These are phyloP conservation scores for Cephalopholis sonnerati DNA, from an alignment of 2,113 vertebrate genomes.

Conservation along the genomic window DNA sequence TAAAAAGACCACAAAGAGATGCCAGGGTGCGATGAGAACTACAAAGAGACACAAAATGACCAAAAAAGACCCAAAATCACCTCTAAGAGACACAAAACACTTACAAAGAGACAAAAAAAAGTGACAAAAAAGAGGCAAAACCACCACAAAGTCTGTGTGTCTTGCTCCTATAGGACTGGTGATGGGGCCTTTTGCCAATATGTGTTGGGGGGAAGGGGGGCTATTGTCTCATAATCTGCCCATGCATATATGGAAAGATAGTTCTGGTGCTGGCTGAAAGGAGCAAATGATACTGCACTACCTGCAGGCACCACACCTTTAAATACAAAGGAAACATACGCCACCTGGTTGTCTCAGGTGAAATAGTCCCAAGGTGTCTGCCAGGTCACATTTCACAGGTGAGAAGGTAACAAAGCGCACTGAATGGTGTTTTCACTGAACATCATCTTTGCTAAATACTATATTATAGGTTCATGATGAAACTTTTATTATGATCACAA, in stretches of 20 bases:
- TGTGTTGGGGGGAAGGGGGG: no score
- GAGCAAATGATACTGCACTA: constrained; percentile 5
- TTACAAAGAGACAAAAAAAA: no score
- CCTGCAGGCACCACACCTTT: constrained; percentile 45
- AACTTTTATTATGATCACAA: not conserved
- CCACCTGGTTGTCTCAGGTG: constrained; percentile 82
- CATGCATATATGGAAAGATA: not conserved
- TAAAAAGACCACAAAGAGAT: no score
- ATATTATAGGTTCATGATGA: not conserved
- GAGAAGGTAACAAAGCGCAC: not conserved
- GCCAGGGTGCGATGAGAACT: no score
- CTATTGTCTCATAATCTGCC: no score
- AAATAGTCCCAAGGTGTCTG: constrained; percentile 57
- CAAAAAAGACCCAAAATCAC: no score
- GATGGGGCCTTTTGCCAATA: no score
- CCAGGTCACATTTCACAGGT: constrained; percentile 50
- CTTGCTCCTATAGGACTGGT: no score
- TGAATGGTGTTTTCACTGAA: not conserved
- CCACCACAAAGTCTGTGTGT: no score
- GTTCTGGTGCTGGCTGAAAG: not conserved
- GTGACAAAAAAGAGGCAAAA: no score
- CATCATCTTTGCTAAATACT: not conserved
- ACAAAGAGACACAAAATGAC: no score
- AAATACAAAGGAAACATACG: constrained; percentile 75
- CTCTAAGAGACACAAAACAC: no score